Evolutionary conservation across 2,888 invertebrate species (phyloP), one percentile per base, ranked within the genome.

Genomic region (Polyommatus icarus): DNA sequence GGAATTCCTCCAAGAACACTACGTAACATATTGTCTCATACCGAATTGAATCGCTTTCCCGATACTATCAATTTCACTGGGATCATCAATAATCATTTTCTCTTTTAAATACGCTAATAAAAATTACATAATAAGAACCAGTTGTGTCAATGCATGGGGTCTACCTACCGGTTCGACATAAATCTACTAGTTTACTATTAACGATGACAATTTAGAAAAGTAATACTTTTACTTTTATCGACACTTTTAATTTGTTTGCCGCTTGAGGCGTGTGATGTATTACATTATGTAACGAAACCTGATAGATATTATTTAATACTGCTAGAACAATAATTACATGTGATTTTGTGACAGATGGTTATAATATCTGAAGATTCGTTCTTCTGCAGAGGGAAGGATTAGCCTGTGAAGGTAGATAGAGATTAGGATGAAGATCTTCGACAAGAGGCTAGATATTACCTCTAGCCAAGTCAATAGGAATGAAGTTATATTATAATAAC

Each of bases 171-270:
- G 75, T 75, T 50, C 18, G 18, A 75, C 54, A 29, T 75, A 54
- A 75, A 50, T 73, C 73, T 75, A 24, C 10, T 15, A 7, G 18
- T 73, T 73, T 24, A 29, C 54, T 29, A 75, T 75, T 75, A 32
- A 75, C 24, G 15, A 75, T 29, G 75, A 75, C 75, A 54, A 75
- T 50, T 54, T 20, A 40, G 73, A 73, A 73, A 50, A 40, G 29
- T 50, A 50, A 54, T 54, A 75, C 75, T 75, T 75, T 75, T 75
- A 75, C 75, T 75, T 75, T 75, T 75, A 46, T 73, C 46, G 73
- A 46, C 24, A 18, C 46, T n/a, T 20, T 73, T 73, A 73, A 73
- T 73, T 40, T 24, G 20, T 73, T 15, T 20, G 6, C 32, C 20
- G 73, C 73, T 40, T 4, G 20, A n/a, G 12, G 73, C 73, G 73